Evolutionary conservation across 2,888 invertebrate species (phyloP).

Genomic region (Drosophila anomelani): DNA sequence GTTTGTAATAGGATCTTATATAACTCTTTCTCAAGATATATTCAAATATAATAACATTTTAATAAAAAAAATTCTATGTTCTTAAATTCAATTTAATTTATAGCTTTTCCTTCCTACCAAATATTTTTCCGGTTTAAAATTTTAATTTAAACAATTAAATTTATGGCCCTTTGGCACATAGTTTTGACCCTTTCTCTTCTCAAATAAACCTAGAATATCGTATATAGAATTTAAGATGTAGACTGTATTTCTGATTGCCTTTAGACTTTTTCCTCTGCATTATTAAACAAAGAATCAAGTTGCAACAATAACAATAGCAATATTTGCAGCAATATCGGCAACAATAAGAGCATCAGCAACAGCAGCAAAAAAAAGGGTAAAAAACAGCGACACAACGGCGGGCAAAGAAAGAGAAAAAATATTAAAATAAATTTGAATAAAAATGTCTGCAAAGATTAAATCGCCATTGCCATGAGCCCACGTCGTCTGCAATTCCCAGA

Average conservation of each 20-base stretch:
- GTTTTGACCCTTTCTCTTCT: too few relatives aligned
- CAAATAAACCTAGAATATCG: too few relatives aligned
- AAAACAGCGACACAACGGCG: background rate
- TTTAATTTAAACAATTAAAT: too few relatives aligned
- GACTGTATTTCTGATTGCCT: too few relatives aligned
- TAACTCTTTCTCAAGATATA: too few relatives aligned
- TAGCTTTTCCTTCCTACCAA: too few relatives aligned
- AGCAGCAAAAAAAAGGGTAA: background rate
- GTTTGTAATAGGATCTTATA: background rate
- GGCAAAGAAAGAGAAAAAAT: constrained; percentile 48
- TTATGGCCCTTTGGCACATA: too few relatives aligned
- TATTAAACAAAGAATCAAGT: background rate
- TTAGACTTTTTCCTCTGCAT: background rate
- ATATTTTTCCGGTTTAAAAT: too few relatives aligned
- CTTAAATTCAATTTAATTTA: too few relatives aligned
- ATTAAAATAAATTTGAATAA: constrained; percentile 79
- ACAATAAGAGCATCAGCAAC: constrained; percentile 3
- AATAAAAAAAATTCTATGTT: too few relatives aligned
- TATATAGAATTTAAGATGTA: too few relatives aligned
- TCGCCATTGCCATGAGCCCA: constrained; percentile 70
- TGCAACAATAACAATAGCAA: constrained; percentile 11
- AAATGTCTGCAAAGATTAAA: constrained; percentile 81
- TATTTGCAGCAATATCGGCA: constrained; percentile 31
- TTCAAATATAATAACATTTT: too few relatives aligned
- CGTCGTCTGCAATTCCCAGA: constrained; percentile 77